Conservation (phyloP, 2,113 vertebrate species). For the Corynorhinus townsendii region DNA sequence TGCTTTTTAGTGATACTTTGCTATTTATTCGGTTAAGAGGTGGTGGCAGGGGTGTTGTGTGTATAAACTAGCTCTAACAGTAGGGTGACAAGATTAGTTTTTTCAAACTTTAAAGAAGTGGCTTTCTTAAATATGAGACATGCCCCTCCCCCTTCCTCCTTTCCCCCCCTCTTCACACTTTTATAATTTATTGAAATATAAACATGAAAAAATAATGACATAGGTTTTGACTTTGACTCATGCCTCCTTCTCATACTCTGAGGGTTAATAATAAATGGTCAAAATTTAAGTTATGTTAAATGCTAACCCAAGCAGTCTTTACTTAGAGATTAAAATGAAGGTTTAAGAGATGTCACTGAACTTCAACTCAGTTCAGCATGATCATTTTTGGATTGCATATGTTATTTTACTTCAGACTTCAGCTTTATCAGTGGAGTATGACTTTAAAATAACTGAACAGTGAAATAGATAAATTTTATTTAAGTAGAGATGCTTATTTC, state of each 20-base stretch:
- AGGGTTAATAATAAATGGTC: background rate
- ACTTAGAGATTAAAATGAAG: background rate
- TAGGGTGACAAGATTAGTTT: background rate
- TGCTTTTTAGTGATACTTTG: background rate
- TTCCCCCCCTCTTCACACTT: fast-evolving
- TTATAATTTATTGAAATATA: background rate
- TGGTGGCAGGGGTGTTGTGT: background rate
- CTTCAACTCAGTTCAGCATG: background rate
- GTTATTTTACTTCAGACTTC: background rate
- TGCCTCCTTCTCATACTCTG: background rate
- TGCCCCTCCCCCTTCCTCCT: fast-evolving
- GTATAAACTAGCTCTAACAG: background rate
- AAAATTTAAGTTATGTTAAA: background rate
- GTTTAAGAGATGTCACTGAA: background rate
- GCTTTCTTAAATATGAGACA: background rate
- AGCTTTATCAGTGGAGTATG: background rate
- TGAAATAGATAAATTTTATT: background rate
- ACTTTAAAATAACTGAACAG: background rate
- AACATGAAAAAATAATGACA: background rate
- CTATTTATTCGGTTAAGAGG: background rate
- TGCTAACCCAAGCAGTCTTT: background rate
- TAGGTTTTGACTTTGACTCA: background rate
- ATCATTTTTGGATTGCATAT: background rate
- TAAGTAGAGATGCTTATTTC: background rate
- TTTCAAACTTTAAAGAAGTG: background rate